phyloP scores from a whole-genome alignment of 2,888 invertebrate species.

The Nineta flava region DNA sequence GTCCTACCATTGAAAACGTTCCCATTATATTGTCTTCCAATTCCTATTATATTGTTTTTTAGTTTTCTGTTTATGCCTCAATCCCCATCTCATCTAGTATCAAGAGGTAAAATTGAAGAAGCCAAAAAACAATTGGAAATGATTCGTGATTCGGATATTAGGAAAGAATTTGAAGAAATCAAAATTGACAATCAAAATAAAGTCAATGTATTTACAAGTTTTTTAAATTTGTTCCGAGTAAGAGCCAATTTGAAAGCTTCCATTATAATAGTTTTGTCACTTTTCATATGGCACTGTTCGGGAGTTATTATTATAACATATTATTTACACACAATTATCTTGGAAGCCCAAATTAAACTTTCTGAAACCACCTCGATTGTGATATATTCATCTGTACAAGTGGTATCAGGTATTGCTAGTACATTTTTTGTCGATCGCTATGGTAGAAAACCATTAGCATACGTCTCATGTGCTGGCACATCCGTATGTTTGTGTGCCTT shows the following conservation, averaged over 20 bases:
- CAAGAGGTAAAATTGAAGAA: conserved; percentile 21
- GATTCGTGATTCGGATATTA: conserved; percentile 25
- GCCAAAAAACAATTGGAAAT: conserved; percentile 27
- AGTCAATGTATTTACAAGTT: conserved; percentile 14
- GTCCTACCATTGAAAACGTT: conserved; percentile 26
- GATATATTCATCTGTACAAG: not conserved
- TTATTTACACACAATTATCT: conserved; percentile 29
- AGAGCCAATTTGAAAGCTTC: conserved; percentile 25
- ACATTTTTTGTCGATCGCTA: conserved; percentile 36
- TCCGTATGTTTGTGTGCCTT: conserved; percentile 33
- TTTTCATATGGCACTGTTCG: conserved; percentile 30
- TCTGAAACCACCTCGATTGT: not conserved
- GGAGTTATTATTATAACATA: conserved; percentile 23
- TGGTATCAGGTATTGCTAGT: not conserved
- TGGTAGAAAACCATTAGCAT: conserved; percentile 36
- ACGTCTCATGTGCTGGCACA: conserved; percentile 36
- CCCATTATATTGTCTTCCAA: conserved; percentile 24
- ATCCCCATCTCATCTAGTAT: conserved; percentile 28
- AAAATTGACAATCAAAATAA: conserved; percentile 18
- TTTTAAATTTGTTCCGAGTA: conserved; percentile 18
- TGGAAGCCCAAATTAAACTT: conserved; percentile 10
- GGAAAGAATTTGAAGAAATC: conserved; percentile 22
- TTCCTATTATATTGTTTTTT: conserved; percentile 24
- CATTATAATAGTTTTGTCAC: conserved; percentile 21
- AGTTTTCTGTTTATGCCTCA: conserved; percentile 31